Evolutionary conservation across 2,113 vertebrate species (phyloP).

Genomic region (Cathartes aura): DNA sequence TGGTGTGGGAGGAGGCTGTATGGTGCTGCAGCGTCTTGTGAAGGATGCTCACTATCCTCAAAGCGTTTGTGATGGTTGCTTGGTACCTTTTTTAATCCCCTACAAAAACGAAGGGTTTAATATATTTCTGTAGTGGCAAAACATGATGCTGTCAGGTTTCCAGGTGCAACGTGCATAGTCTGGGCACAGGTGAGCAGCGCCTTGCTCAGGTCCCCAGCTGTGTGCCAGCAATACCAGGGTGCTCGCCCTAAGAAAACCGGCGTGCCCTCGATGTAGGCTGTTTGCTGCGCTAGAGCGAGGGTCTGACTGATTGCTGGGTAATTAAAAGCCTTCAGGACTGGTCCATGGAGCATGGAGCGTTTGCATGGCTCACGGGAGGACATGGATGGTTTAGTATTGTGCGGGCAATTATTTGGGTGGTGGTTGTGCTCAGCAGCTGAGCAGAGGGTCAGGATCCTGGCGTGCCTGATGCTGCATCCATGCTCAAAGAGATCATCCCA

Average conservation of each 20-base stretch:
- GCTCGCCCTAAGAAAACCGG: neutral
- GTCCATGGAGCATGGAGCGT: accelerated
- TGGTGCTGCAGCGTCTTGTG: neutral
- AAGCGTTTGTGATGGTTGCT: accelerated
- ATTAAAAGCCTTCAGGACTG: neutral
- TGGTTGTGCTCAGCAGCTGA: neutral
- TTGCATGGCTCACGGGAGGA: neutral
- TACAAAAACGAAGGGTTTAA: neutral
- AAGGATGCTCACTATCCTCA: neutral
- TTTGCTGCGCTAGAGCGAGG: neutral
- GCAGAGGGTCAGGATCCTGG: neutral
- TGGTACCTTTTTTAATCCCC: neutral
- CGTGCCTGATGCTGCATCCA: neutral
- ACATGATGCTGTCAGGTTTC: neutral
- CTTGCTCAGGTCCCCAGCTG: neutral
- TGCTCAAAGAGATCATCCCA: accelerated
- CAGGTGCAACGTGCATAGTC: neutral
- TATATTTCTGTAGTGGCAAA: neutral
- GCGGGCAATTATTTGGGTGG: accelerated
- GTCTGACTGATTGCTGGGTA: neutral
- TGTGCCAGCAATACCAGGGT: neutral
- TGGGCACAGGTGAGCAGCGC: accelerated
- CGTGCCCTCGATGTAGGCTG: accelerated
- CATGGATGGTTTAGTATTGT: accelerated
- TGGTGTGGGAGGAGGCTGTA: neutral